These are phyloP conservation scores for Philereme transversata DNA, from an alignment of 2,888 invertebrate genomes.

Conservation along the genomic window DNA sequence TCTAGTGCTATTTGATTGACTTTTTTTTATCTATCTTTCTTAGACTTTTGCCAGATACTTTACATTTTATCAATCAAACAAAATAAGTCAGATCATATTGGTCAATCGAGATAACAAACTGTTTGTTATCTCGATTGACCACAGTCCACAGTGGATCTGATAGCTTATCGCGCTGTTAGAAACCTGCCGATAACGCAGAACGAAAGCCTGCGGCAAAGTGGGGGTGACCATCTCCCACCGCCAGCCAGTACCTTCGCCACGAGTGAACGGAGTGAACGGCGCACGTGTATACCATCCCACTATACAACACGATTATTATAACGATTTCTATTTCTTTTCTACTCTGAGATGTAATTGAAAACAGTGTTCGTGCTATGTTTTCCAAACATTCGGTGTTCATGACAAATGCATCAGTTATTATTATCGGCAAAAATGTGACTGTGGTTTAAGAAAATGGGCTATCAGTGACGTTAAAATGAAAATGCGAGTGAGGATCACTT, in stretches of 20 bases:
- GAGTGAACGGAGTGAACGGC: conserved; percentile 51
- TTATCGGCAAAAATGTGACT: conserved; percentile 75
- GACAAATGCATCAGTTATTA: background rate
- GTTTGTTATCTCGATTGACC: conserved; percentile 5
- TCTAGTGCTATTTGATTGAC: no score
- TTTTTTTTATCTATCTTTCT: no score
- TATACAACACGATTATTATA: conserved; percentile 33
- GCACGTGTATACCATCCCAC: conserved; percentile 54
- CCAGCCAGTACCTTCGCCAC: conserved; percentile 66
- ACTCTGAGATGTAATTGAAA: conserved; percentile 39
- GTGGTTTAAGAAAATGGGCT: conserved; percentile 64
- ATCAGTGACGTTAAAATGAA: conserved; percentile 62
- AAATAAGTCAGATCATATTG: background rate
- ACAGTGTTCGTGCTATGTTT: conserved; percentile 45
- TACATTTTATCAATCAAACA: background rate
- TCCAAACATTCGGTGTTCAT: conserved; percentile 42
- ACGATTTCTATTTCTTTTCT: conserved; percentile 25
- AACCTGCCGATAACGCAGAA: conserved; percentile 54
- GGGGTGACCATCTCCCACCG: conserved; percentile 49
- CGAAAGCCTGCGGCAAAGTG: conserved; percentile 59
- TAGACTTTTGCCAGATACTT: background rate
- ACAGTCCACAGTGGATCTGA: conserved; percentile 46
- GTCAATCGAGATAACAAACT: background rate
- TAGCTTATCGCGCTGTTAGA: conserved; percentile 67
- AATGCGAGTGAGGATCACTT: conserved; percentile 75